phyloP scores from a whole-genome alignment of 23 tunicate genomes.

The Clavelina lepadiformis region DNA sequence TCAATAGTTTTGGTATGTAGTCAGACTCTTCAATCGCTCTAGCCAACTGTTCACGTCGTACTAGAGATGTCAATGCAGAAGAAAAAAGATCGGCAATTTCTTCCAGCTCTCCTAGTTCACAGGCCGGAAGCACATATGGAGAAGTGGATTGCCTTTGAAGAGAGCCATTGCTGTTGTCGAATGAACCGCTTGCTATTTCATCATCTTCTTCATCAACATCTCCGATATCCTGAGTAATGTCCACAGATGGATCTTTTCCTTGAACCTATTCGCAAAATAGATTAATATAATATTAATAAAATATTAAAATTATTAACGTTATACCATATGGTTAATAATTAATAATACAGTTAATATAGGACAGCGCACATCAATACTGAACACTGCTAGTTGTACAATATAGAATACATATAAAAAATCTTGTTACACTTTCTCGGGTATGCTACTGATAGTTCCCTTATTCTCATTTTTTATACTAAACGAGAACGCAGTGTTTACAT shows the following conservation, averaged over 20 bases:
- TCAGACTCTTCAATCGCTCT: slow-evolving; percentile 75
- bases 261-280: slow-evolving; percentile 54
- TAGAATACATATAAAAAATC: too few relatives aligned
- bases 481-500: too few relatives aligned
- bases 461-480: too few relatives aligned
- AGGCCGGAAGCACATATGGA: slow-evolving; percentile 73
- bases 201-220: slow-evolving; percentile 85
- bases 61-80: slow-evolving; percentile 44
- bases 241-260: slow-evolving; percentile 95
- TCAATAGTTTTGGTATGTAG: slow-evolving; percentile 78
- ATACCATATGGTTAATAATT: background rate
- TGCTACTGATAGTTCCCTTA: too few relatives aligned
- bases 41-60: slow-evolving; percentile 81
- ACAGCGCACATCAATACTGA: too few relatives aligned
- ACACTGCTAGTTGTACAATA: too few relatives aligned
- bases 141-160: slow-evolving; percentile 42
- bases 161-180: slow-evolving; percentile 45
- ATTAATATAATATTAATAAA: background rate
- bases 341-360: too few relatives aligned
- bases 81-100: slow-evolving; percentile 68
- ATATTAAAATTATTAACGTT: background rate
- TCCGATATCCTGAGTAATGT: slow-evolving; percentile 79
- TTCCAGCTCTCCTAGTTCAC: slow-evolving; percentile 73
- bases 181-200: slow-evolving; percentile 25
- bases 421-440: too few relatives aligned